phyloP scores from a whole-genome alignment of 35 echinoderm and acorn worm species.

The Apostichopus californicus region DNA sequence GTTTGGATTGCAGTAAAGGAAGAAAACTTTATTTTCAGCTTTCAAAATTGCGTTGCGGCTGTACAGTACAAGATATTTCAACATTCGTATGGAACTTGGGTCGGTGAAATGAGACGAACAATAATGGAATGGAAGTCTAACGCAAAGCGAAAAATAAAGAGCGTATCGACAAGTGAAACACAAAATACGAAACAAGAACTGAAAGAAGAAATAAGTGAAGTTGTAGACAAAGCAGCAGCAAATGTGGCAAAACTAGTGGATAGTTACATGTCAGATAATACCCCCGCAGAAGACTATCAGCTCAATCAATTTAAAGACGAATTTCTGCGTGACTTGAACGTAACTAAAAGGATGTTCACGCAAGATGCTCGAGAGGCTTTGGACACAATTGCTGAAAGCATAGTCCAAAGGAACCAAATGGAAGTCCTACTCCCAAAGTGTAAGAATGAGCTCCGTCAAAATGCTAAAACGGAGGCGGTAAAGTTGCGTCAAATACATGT shows the following conservation, averaged over 20 bases:
- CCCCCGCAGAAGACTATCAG: not conserved
- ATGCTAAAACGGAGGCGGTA: not conserved
- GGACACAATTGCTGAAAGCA: not conserved
- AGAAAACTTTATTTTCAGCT: slow-evolving; percentile 62
- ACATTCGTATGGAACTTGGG: slow-evolving; percentile 39
- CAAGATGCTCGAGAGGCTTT: slow-evolving; percentile 8
- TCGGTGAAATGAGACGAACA: slow-evolving; percentile 42
- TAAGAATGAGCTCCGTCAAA: not conserved
- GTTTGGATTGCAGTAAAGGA: slow-evolving; percentile 3
- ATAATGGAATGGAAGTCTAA: slow-evolving; percentile 33
- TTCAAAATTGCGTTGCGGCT: slow-evolving; percentile 42
- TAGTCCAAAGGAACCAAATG: not conserved
- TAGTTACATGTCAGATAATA: not conserved
- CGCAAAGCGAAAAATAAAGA: not conserved
- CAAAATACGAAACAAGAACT: not conserved
- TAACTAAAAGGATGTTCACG: not conserved
- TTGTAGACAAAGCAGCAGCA: not conserved
- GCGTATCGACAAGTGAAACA: not conserved
- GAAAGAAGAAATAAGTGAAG: not conserved
- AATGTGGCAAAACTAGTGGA: not conserved
- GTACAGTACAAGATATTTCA: not conserved
- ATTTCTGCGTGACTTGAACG: not conserved
- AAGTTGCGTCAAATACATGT: not conserved
- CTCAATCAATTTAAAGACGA: not conserved
- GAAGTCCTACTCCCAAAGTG: slow-evolving; percentile 11